Evolutionary conservation across 2,113 vertebrate species (phyloP).

Genomic region (Planiliza haematocheilus): DNA sequence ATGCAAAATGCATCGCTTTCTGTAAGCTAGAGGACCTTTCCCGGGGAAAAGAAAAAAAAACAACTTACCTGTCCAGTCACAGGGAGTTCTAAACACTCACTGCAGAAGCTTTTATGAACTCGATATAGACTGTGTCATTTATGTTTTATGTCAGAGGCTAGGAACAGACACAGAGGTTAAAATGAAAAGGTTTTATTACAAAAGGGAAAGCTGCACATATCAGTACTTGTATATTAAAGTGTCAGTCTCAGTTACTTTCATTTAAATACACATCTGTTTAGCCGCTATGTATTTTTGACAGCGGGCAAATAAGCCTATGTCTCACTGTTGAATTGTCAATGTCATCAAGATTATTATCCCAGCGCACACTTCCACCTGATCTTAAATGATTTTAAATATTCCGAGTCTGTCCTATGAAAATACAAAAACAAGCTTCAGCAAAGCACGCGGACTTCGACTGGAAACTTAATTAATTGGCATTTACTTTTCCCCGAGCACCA

Average conservation of each 20-base stretch:
- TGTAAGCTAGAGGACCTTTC: neutral
- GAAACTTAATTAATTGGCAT: conserved; percentile 63
- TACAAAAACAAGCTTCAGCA: conserved; percentile 18
- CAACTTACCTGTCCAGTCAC: neutral
- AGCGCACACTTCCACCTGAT: neutral
- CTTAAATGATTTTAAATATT: conserved; percentile 4
- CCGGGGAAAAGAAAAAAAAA: neutral
- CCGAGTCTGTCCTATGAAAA: conserved; percentile 4
- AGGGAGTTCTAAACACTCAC: neutral
- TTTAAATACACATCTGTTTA: too few species aligned
- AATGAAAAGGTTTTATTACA: neutral
- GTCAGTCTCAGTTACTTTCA: too few species aligned
- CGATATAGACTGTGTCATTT: conserved; percentile 14
- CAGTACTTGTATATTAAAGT: neutral
- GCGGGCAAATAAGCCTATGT: too few species aligned
- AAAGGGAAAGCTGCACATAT: neutral
- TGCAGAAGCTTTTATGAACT: conserved; percentile 31
- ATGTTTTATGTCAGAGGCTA: conserved; percentile 25
- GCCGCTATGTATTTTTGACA: too few species aligned
- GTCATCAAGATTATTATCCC: neutral
- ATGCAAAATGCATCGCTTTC: conserved; percentile 33
- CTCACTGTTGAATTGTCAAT: too few species aligned
- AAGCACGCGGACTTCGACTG: conserved; percentile 8
- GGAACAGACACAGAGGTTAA: neutral
- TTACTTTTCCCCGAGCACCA: conserved; percentile 43